Conservation (phyloP, 2,797 vertebrate species). For the Chrysocyon brachyurus region DNA sequence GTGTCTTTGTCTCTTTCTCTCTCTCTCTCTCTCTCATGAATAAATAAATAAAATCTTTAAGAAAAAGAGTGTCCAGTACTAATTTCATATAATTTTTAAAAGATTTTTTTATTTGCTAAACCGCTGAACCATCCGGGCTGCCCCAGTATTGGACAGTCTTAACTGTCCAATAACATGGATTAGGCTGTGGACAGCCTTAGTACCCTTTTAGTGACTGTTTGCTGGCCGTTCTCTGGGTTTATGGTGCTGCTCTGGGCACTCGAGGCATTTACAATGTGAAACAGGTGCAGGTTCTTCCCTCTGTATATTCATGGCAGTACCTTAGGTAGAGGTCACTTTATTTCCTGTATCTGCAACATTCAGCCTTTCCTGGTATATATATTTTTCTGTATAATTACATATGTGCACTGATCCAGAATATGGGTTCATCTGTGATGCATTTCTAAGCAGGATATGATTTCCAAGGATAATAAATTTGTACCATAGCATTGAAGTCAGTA, state of each 20-base stretch:
- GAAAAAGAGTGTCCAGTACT: too few relatives aligned
- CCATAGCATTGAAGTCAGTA: neutral
- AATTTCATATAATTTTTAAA: too few relatives aligned
- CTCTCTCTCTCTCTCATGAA: too few relatives aligned
- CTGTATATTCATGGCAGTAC: conserved; percentile 3
- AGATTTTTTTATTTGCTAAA: too few relatives aligned
- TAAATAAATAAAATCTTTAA: too few relatives aligned
- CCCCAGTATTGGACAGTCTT: too few relatives aligned
- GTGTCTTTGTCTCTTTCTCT: too few relatives aligned
- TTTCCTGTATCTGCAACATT: conserved; percentile 48
- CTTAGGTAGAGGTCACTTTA: conserved; percentile 61
- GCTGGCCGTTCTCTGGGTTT: neutral
- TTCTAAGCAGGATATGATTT: conserved; percentile 42
- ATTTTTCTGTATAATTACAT: neutral
- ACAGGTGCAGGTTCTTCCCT: conserved; percentile 47
- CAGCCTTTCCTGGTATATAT: conserved; percentile 30
- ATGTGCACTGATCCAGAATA: conserved; percentile 50
- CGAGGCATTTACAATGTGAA: conserved; percentile 50
- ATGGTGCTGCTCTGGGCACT: neutral
- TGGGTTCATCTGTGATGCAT: conserved; percentile 27
- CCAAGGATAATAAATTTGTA: neutral
- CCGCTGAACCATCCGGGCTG: too few relatives aligned
- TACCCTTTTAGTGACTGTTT: neutral
- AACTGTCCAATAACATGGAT: neutral
- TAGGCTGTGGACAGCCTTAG: neutral